A percentile compares a stretch with the other conserved stretches of the same genome.
Conservation (phyloP, 64 coral and sea anemone species). For the Exaiptasia diaphana region DNA sequence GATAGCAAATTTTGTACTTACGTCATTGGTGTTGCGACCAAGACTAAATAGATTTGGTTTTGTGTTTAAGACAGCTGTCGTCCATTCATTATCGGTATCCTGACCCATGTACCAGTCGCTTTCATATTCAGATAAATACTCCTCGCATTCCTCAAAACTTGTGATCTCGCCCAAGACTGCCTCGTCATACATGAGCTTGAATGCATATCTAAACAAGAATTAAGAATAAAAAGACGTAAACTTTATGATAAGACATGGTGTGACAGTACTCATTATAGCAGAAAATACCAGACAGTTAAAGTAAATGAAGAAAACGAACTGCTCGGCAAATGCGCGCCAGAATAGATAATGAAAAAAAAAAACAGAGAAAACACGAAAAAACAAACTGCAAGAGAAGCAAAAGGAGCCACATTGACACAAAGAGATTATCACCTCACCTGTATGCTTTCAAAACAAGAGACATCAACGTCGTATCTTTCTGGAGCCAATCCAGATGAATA, state of each 20-base stretch:
- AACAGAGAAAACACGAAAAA: too few relatives aligned
- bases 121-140: slow-evolving; percentile 77
- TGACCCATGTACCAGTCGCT: slow-evolving; percentile 82
- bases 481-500: slow-evolving; percentile 71
- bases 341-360: background rate
- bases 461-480: slow-evolving; percentile 53
- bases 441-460: slow-evolving; percentile 81
- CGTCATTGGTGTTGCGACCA: slow-evolving; percentile 16
- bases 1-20: too few relatives aligned
- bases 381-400: too few relatives aligned
- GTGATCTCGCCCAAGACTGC: slow-evolving; percentile 83
- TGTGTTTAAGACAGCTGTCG: slow-evolving; percentile 56
- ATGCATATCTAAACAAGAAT: slow-evolving; percentile 66
- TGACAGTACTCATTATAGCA: too few relatives aligned
- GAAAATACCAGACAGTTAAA: too few relatives aligned
- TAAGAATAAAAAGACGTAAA: too few relatives aligned
- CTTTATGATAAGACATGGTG: too few relatives aligned
- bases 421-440: slow-evolving; percentile 72
- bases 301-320: too few relatives aligned
- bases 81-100: slow-evolving; percentile 66
- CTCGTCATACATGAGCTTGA: slow-evolving; percentile 97
- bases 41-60: slow-evolving; percentile 81
- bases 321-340: too few relatives aligned
- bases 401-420: too few relatives aligned
- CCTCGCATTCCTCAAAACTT: slow-evolving; percentile 55